Evolutionary conservation across 2,888 invertebrate genomes (phyloP).

Genomic region (Scaptomyza flava): DNA sequence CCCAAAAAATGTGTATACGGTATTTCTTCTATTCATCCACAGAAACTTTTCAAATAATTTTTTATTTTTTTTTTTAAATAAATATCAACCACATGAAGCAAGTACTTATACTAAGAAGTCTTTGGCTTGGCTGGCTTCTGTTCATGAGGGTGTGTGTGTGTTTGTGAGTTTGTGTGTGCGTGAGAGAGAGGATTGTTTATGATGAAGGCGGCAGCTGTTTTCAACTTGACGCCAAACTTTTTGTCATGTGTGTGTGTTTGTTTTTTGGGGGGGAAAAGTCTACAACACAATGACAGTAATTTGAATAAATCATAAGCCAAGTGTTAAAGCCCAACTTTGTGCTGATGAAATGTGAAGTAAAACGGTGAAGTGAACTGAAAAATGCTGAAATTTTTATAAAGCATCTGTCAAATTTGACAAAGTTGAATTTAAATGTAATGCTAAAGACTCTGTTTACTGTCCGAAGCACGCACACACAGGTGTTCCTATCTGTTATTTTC

Average conservation of each 20-base stretch:
- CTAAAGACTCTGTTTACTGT: constrained; percentile 7
- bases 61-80: background rate
- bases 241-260: constrained; percentile 14
- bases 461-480: constrained; percentile 37
- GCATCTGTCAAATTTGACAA: constrained; percentile 25
- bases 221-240: constrained; percentile 60
- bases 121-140: constrained; percentile 10
- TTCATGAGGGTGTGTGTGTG: constrained; percentile 7
- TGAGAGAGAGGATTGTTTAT: constrained; percentile 53
- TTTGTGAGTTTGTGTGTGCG: constrained; percentile 4
- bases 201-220: constrained; percentile 49
- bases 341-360: constrained; percentile 18
- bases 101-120: constrained; percentile 41
- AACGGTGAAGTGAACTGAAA: constrained; percentile 6
- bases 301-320: constrained; percentile 73
- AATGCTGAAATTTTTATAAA: constrained; percentile 5
- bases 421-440: constrained; percentile 43
- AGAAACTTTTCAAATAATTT: constrained; percentile 77
- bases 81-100: constrained; percentile 28
- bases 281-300: constrained; percentile 67
- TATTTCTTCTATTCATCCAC: constrained; percentile 37
- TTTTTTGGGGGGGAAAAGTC: background rate
- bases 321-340: constrained; percentile 57
- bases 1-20: constrained; percentile 12
- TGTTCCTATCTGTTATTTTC: background rate